A percentile compares a stretch with the other conserved stretches of the same genome.
These are phyloP conservation scores for Thalassarche chlororhynchos DNA, from an alignment of 2,113 vertebrate genomes.

Conservation along the genomic window DNA sequence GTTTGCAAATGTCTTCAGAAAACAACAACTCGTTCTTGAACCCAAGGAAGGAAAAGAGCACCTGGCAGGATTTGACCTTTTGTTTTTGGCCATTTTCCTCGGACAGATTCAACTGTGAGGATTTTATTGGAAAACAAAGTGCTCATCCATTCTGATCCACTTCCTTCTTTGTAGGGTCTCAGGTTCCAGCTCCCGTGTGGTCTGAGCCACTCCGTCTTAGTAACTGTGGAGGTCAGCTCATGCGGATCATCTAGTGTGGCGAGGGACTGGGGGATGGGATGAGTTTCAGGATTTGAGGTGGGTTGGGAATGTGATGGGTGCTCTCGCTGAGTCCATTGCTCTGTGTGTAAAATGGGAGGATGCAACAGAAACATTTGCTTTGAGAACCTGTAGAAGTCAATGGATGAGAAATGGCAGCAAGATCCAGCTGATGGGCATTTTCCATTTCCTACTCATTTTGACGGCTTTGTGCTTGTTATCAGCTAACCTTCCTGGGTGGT, in stretches of 20 bases:
- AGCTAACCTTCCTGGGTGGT: background rate
- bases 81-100: background rate
- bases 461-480: background rate
- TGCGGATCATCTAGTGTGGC: rapidly evolving
- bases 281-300: background rate
- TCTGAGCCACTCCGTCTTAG: rapidly evolving
- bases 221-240: background rate
- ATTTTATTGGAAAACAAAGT: background rate
- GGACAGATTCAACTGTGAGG: background rate
- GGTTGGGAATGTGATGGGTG: background rate
- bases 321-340: background rate
- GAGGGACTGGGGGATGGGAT: background rate
- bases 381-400: background rate
- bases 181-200: background rate
- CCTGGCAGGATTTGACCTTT: slow-evolving; percentile 35
- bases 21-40: background rate
- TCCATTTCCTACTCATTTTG: background rate
- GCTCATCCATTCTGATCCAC: background rate
- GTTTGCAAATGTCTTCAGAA: slow-evolving; percentile 8
- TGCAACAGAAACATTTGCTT: background rate
- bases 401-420: background rate
- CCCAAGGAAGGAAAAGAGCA: slow-evolving; percentile 21
- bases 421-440: background rate
- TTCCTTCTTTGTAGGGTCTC: background rate
- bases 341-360: background rate